These are phyloP conservation scores for Archaeoteleia sp. DNA, from an alignment of 2,888 invertebrate species.

Conservation along the genomic window DNA sequence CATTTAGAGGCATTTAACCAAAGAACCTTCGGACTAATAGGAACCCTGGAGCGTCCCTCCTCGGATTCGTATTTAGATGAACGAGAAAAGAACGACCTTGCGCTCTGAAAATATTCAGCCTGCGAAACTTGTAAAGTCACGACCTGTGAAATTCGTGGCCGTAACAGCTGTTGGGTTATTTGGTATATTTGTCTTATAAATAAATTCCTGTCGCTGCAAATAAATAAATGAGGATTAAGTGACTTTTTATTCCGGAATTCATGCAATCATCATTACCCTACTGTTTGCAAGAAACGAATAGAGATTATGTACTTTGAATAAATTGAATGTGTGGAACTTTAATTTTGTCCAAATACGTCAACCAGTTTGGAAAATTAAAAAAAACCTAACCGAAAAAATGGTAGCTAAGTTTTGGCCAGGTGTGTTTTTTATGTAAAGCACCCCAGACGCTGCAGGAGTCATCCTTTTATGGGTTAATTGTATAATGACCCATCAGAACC, in stretches of 20 bases:
- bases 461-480: no score
- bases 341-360: no score
- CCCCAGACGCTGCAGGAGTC: no score
- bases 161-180: slow-evolving; percentile 15
- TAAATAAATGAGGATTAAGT: neutral
- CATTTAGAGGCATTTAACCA: slow-evolving; percentile 42
- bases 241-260: neutral
- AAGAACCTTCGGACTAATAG: slow-evolving; percentile 17
- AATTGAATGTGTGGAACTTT: no score
- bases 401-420: no score
- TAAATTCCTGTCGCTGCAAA: neutral
- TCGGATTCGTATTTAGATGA: slow-evolving; percentile 32
- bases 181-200: slow-evolving; percentile 5
- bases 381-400: no score
- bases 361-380: no score
- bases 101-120: slow-evolving; percentile 7
- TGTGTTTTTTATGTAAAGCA: no score
- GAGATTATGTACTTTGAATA: no score
- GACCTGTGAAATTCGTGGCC: neutral
- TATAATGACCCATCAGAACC: no score
- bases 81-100: slow-evolving; percentile 21
- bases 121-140: slow-evolving; percentile 1
- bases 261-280: no score
- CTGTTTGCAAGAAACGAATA: no score
- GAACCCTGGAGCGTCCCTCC: slow-evolving; percentile 29